Evolutionary conservation across 2,113 vertebrate species (phyloP), one percentile per base, ranked within the genome.

Genomic region (Sebastes schlegelii): DNA sequence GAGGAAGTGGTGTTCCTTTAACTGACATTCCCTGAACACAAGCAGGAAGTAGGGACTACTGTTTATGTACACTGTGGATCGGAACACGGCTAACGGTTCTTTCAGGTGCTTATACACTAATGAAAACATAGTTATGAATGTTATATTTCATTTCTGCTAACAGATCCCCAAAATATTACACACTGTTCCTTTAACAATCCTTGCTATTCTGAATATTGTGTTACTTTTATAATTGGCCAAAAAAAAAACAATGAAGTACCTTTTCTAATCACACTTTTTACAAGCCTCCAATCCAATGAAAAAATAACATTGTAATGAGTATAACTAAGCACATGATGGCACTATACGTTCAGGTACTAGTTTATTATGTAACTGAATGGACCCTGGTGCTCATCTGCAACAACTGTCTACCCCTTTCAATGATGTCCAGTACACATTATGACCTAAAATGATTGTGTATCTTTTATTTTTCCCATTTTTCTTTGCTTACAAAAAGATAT

Each of bases 241-340:
- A 46, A 16, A 16, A 45, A 54, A 19, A 61, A n/a, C n/a, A 70
- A 26, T 11, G 11, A n/a, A n/a, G 23, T 42, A 26, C 5, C 45
- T 81, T 89, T 87, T 89, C 45, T 80, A 74, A 65, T 34, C 6
- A n/a, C 14, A 40, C 26, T 80, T 79, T 79, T 80, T 78, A 62
- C 13, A 67, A 70, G 26, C 43, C 34, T 70, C 11, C 43, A 40
- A 55, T 80, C 5, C 1, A 83, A 81, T 61, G 21, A 49, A 1
- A 68, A 80, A 69, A 26, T 2, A 51, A 54, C 16, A 73, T 45
- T 91, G 90, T 82, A 93, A 89, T 90, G 83, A 72, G 23, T 62
- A 46, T 1, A 77, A 14, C 16, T 61, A 52, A 80, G 86, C 93
- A 94, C 93, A 90, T 84, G 92, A 83, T 87, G 91, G 91, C 93